Conservation (phyloP, 1,140 invertebrate genomes). For the Sweltsa coloradensis region DNA sequence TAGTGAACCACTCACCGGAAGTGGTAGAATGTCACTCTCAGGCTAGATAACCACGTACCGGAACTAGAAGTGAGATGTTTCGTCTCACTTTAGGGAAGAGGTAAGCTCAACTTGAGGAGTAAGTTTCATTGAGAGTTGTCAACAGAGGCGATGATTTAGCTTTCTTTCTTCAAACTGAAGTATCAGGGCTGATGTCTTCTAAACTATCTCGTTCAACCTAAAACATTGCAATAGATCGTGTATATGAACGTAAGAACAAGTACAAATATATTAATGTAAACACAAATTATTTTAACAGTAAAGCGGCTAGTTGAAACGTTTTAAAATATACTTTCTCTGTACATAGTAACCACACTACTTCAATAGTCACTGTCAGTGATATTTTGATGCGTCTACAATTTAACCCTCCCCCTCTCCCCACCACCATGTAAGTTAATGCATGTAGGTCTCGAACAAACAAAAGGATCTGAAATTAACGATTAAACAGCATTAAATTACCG, state of each 20-base stretch:
- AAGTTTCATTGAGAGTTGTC: background rate
- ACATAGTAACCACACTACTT: background rate
- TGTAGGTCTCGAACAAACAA: no score
- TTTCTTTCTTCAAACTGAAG: background rate
- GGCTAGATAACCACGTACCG: background rate
- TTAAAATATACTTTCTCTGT: background rate
- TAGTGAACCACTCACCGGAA: background rate
- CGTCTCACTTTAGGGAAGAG: background rate
- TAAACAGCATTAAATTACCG: no score
- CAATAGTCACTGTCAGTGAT: background rate
- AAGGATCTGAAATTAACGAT: no score
- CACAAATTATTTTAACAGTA: background rate
- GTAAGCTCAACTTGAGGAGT: background rate
- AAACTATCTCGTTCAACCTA: constrained; percentile 1
- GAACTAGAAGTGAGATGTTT: background rate
- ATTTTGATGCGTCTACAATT: background rate
- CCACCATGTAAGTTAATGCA: no score
- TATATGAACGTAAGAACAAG: background rate
- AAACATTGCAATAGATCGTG: background rate
- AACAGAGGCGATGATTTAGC: background rate
- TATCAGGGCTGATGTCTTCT: background rate
- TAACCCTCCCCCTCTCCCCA: no score
- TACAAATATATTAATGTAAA: background rate
- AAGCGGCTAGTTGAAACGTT: background rate
- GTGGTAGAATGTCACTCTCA: background rate